Conservation (phyloP, 2,888 invertebrate species). For the Erebia epiphron region DNA sequence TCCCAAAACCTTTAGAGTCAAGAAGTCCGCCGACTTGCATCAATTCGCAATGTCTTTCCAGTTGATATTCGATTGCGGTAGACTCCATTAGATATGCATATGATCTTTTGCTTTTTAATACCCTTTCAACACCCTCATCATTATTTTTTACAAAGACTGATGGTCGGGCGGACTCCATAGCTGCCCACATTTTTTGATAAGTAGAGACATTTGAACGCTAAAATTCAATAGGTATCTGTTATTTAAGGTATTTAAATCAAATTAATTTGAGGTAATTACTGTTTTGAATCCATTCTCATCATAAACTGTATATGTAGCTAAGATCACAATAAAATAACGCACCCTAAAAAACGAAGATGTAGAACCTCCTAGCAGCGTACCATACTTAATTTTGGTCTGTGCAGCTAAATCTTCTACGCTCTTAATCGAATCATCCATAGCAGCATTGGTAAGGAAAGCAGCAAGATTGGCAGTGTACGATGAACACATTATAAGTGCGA, state of each 20-base stretch:
- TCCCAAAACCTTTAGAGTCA: conserved; percentile 95
- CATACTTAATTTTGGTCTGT: conserved; percentile 98
- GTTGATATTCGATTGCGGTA: conserved; percentile 95
- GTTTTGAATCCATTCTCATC: background rate
- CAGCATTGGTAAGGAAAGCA: conserved; percentile 94
- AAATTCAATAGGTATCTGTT: background rate
- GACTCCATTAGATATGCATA: conserved; percentile 99
- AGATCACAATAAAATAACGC: background rate
- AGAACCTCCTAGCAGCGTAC: conserved; percentile 94
- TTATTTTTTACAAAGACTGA: conserved; percentile 92
- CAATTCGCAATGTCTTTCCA: conserved; percentile 92
- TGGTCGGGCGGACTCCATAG: conserved; percentile 93
- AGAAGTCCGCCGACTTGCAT: conserved; percentile 90
- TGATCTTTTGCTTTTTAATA: conserved; percentile 88
- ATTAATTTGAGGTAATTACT: background rate
- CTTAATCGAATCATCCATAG: conserved; percentile 94
- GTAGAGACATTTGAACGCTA: conserved; percentile 94
- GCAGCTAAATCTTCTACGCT: conserved; percentile 95
- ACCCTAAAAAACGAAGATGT: conserved; percentile 96
- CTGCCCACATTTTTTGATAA: conserved; percentile 96
- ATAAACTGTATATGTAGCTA: background rate
- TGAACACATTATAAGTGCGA: conserved; percentile 95
- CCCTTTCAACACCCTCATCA: conserved; percentile 93
- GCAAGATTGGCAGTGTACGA: conserved; percentile 98
- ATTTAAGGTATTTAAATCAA: background rate